phyloP scores from a whole-genome alignment of 1,140 invertebrate species.

The Drosophila saltans region DNA sequence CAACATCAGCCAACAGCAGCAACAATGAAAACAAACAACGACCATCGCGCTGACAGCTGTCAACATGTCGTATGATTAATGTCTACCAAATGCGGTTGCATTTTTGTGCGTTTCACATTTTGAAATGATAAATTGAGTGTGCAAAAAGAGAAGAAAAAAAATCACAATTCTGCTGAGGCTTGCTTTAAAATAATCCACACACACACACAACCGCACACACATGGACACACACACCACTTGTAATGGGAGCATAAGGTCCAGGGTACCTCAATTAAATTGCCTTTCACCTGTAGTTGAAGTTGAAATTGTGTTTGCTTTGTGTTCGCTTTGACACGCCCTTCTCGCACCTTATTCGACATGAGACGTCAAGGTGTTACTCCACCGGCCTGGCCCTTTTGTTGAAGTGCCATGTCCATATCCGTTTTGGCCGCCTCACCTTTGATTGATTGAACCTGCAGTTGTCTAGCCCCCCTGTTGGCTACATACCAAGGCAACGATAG shows the following conservation, averaged over 20 bases:
- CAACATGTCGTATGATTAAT: constrained; percentile 81
- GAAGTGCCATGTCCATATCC: constrained; percentile 69
- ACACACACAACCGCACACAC: background rate
- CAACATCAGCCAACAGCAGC: constrained; percentile 18
- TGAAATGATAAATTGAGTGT: constrained; percentile 66
- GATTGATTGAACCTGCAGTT: constrained; percentile 74
- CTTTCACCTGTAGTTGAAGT: constrained; percentile 48
- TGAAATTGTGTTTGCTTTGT: constrained; percentile 24
- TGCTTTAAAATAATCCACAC: constrained; percentile 15
- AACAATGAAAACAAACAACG: constrained; percentile 30
- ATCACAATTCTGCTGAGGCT: constrained; percentile 33
- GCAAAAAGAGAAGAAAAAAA: constrained; percentile 23
- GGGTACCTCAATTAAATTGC: constrained; percentile 58
- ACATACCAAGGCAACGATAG: constrained; percentile 43
- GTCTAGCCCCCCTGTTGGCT: constrained; percentile 37
- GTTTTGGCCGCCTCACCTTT: constrained; percentile 53
- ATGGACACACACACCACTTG: constrained; percentile 22
- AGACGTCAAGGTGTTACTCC: constrained; percentile 34
- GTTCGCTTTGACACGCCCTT: constrained; percentile 37
- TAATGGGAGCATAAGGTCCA: constrained; percentile 41
- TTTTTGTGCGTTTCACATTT: constrained; percentile 57
- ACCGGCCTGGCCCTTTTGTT: constrained; percentile 53
- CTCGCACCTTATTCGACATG: constrained; percentile 50
- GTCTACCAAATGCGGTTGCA: constrained; percentile 66
- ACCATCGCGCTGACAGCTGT: constrained; percentile 69